A percentile compares a stretch with the other conserved stretches of the same genome.
phyloP scores from a whole-genome alignment of 2,797 vertebrate genomes.

The Coreius guichenoti region DNA sequence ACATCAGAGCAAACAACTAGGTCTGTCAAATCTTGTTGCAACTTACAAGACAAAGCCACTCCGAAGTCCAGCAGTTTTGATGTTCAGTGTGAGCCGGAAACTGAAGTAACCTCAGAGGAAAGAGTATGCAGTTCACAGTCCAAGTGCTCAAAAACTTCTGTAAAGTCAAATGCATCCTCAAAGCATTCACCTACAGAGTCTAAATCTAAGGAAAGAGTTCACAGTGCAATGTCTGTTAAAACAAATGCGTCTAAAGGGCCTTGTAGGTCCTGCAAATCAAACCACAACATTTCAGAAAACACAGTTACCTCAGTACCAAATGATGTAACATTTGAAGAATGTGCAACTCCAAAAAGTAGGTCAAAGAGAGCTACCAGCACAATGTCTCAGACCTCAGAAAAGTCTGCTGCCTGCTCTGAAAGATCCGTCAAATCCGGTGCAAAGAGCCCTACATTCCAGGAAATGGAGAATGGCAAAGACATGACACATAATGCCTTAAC shows the following conservation, averaged over 20 bases:
- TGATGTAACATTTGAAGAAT: conserved; percentile 5
- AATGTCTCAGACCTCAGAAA: conserved; percentile 46
- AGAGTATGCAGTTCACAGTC: conserved; percentile 41
- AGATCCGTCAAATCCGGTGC: not conserved
- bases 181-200: not conserved
- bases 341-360: not conserved
- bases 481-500: conserved; percentile 33
- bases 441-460: not conserved
- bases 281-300: conserved; percentile 63
- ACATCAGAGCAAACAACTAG: conserved; percentile 38
- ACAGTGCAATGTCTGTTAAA: conserved; percentile 48
- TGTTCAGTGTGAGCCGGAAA: conserved; percentile 23
- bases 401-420: conserved; percentile 48
- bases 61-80: not conserved
- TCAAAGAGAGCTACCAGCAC: conserved; percentile 45
- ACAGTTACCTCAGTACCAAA: conserved; percentile 44
- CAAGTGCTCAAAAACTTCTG: conserved; percentile 34
- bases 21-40: conserved; percentile 62
- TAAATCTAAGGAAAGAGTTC: conserved; percentile 36
- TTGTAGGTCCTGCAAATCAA: conserved; percentile 48
- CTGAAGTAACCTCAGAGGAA: not conserved
- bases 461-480: conserved; percentile 30
- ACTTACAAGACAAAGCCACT: not conserved
- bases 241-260: conserved; percentile 44
- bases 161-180: conserved; percentile 35